Evolutionary conservation across 2,797 vertebrate species (phyloP), one percentile per base, ranked within the genome.

Genomic region (Triplophysa yarkandensis): DNA sequence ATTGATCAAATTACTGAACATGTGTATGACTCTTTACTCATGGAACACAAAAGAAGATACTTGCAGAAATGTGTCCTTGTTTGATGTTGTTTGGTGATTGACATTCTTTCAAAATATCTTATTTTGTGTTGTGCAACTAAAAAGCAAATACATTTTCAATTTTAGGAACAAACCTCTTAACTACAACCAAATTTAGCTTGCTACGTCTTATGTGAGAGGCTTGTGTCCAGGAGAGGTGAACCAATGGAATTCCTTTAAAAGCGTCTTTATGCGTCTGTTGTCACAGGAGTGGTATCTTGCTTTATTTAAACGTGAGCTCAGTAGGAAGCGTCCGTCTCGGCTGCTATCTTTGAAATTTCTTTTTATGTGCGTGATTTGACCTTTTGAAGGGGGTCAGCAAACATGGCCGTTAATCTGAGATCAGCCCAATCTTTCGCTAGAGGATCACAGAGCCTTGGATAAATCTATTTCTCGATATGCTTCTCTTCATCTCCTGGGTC

Each of bases 371-470:
- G 48, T 16, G 4, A 41, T 14, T 43, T 72, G 41, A 57, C 41
- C 64, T 78, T 77, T 68, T 68, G 1, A 73, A 30, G 43, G 50
- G 78, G 76, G 82, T 82, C 79, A 78, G 71, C 66, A 62, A 70
- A 72, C 65, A n/a, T 78, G 70, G 77, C 60, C 21, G 5, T 76
- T 88, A 88, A 89, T 87, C 86, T 81, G 71, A 17, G 78, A 30
- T 86, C 85, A 89, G 82, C 82, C 70, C 81, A 71, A 77, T 76
- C 74, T 76, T 52, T 66, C 28, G 72, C 61, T 71, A 43, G 72
- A 32, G 73, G 78, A 71, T 28, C 71, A 39, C 23, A 27, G 34
- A 43, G 76, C 68, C 60, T 28, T 34, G 46, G 30, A 63, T 80
- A 83, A 80, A 73, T 83, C 71, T 72, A 55, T 73, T 54, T 78